Evolutionary conservation across 1,140 invertebrate genomes (phyloP).

Genomic region (Sinonovacula constricta): DNA sequence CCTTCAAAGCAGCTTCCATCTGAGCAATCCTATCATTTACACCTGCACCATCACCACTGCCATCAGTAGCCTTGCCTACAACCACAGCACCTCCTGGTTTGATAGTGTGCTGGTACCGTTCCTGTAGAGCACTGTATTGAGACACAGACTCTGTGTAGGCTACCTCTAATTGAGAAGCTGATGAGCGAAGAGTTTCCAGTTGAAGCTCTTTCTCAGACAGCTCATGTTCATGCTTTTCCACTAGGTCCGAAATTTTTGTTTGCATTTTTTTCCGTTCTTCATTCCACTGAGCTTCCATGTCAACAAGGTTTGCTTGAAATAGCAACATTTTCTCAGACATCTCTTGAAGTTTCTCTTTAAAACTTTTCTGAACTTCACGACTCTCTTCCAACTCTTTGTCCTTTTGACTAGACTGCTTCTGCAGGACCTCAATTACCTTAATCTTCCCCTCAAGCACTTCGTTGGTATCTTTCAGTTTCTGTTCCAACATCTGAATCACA

Average conservation of each 20-base stretch:
- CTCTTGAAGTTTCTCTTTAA: constrained; percentile 73
- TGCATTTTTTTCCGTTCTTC: constrained; percentile 83
- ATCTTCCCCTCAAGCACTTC: constrained; percentile 73
- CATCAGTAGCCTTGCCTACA: neutral
- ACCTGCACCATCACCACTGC: neutral
- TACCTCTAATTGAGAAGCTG: constrained; percentile 65
- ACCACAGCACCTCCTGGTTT: constrained; percentile 43
- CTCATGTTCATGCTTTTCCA: constrained; percentile 74
- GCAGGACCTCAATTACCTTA: constrained; percentile 71
- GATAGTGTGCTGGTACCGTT: constrained; percentile 65
- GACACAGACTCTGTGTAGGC: constrained; percentile 69
- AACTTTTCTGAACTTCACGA: constrained; percentile 62
- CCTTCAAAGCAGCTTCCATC: constrained; percentile 45
- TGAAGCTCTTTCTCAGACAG: constrained; percentile 81
- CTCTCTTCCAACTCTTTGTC: constrained; percentile 69
- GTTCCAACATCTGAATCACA: constrained; percentile 74
- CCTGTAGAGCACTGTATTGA: constrained; percentile 70
- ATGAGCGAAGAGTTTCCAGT: constrained; percentile 67
- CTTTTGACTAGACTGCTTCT: constrained; percentile 67
- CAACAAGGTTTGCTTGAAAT: constrained; percentile 88
- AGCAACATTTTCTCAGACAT: constrained; percentile 88
- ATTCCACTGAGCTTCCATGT: constrained; percentile 85
- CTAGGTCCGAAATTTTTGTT: constrained; percentile 78
- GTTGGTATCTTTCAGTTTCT: constrained; percentile 73
- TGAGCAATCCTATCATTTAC: constrained; percentile 24